Conservation (phyloP, 1,140 invertebrate genomes). For the Drosophila saltans region DNA sequence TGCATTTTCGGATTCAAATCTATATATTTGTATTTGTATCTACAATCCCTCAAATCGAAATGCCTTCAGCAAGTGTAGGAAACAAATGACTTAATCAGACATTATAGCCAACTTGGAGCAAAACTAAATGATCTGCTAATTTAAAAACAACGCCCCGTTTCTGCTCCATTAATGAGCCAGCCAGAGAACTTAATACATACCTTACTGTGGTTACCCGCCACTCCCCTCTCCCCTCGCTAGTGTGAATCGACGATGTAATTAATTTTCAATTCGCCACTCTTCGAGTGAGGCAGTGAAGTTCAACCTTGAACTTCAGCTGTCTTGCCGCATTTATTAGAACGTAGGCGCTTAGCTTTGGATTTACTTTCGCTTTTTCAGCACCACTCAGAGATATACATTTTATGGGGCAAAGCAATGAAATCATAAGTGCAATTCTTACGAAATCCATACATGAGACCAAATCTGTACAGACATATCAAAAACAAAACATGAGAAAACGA, state of each 20-base stretch:
- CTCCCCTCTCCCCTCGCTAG: background rate
- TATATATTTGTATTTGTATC: background rate
- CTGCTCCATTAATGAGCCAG: conserved; percentile 31
- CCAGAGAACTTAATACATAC: conserved; percentile 19
- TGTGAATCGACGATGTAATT: conserved; percentile 53
- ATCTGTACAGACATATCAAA: conserved; percentile 28
- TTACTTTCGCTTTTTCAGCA: conserved; percentile 70
- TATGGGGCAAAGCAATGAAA: conserved; percentile 5
- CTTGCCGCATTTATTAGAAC: conserved; percentile 62
- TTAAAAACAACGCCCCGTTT: conserved; percentile 56
- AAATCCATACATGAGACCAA: conserved; percentile 37
- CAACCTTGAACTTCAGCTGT: conserved; percentile 68
- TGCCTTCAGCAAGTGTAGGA: conserved; percentile 12
- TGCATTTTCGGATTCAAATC: too few relatives aligned
- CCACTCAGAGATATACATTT: background rate
- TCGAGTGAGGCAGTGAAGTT: conserved; percentile 4
- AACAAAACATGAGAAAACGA: conserved; percentile 35
- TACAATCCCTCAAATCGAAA: background rate
- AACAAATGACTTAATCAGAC: conserved; percentile 40
- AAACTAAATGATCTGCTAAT: conserved; percentile 48
- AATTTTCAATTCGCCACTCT: conserved; percentile 74
- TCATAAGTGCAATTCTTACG: conserved; percentile 55
- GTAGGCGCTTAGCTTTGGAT: conserved; percentile 30
- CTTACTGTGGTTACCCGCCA: background rate
- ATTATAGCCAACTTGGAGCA: conserved; percentile 12